phyloP scores from a whole-genome alignment of 2,797 vertebrate species.

The Chaetophractus vellerosus region DNA sequence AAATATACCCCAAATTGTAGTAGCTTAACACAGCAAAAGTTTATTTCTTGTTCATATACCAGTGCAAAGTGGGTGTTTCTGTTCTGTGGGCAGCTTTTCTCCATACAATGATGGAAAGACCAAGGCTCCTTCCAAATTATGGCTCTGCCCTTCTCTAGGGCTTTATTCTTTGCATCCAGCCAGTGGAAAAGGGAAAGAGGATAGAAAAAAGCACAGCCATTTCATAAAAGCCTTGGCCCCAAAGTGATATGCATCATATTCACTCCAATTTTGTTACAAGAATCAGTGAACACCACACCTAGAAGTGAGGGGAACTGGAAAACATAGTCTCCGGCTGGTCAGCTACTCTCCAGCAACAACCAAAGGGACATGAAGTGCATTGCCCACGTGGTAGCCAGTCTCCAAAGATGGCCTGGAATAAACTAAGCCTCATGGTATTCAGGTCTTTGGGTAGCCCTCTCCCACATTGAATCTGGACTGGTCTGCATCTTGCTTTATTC shows the following conservation, averaged over 20 bases:
- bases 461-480: neutral
- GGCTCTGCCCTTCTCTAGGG: neutral
- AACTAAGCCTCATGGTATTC: neutral
- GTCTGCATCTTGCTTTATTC: neutral
- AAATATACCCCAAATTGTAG: neutral
- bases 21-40: neutral
- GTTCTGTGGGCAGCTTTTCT: neutral
- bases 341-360: neutral
- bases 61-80: neutral
- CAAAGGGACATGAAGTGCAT: neutral
- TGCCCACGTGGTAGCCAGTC: neutral
- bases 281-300: neutral
- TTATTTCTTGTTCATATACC: neutral
- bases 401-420: neutral
- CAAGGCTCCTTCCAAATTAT: neutral
- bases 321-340: neutral
- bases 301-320: neutral
- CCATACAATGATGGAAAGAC: neutral
- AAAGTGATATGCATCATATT: neutral
- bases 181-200: neutral
- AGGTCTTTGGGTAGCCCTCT: neutral
- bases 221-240: conserved; percentile 11
- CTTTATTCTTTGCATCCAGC: neutral
- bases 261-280: neutral
- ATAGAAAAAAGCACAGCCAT: neutral